phyloP scores from a whole-genome alignment of 1,140 invertebrate species.

The Drosophila yakuba region DNA sequence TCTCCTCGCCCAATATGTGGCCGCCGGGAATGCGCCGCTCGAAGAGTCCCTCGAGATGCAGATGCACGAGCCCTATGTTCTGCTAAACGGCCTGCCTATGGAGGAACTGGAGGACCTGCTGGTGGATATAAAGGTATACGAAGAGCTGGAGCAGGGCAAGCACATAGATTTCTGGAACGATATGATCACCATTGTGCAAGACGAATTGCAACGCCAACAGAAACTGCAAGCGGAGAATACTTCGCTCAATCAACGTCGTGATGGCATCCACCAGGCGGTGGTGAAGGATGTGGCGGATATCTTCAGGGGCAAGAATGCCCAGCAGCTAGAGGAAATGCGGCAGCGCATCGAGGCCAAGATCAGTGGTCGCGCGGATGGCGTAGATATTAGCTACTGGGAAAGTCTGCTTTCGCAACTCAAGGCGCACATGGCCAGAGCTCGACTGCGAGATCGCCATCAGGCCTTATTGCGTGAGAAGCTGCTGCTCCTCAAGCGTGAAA shows the following conservation, averaged over 20 bases:
- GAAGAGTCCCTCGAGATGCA: constrained; percentile 98
- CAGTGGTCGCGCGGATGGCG: constrained; percentile 92
- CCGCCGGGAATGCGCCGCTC: constrained; percentile 91
- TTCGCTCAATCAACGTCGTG: constrained; percentile 88
- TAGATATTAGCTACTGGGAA: constrained; percentile 99
- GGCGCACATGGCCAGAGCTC: constrained; percentile 97
- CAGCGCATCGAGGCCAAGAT: constrained; percentile 96
- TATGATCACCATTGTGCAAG: constrained; percentile 97
- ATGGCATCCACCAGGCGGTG: constrained; percentile 97
- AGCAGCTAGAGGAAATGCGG: constrained; percentile 93
- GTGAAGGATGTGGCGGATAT: constrained; percentile 93
- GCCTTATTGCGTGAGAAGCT: constrained; percentile 96
- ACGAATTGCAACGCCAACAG: constrained; percentile 96
- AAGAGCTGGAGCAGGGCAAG: constrained; percentile 93
- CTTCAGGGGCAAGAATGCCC: constrained; percentile 97
- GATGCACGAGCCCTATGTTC: constrained; percentile 99
- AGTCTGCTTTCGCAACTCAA: constrained; percentile 96
- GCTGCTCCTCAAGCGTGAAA: constrained; percentile 93
- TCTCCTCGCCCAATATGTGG: constrained; percentile 98
- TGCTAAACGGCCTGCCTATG: constrained; percentile 95
- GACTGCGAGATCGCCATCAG: constrained; percentile 96
- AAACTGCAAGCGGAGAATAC: constrained; percentile 88
- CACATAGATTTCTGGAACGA: constrained; percentile 99
- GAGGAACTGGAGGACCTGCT: constrained; percentile 98
- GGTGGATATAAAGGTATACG: constrained; percentile 98